These are phyloP conservation scores for Hippocampus guttulatus DNA, from an alignment of 2,113 vertebrate genomes.

Conservation along the genomic window DNA sequence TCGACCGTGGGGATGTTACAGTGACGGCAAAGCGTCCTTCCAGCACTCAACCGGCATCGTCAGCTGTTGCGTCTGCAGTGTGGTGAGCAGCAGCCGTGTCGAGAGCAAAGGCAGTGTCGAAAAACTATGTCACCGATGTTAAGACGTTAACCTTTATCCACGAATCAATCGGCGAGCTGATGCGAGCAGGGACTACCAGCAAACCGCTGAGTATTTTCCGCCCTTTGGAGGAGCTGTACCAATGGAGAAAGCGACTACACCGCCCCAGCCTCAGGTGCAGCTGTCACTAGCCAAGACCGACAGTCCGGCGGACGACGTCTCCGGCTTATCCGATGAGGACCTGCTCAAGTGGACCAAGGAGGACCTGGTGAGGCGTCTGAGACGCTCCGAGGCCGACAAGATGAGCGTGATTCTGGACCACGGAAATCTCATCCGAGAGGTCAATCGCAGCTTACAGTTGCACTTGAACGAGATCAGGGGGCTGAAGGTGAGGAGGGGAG, in stretches of 20 bases:
- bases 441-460: conserved; percentile 95
- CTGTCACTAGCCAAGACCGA: conserved; percentile 73
- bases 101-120: conserved; percentile 40
- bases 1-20: conserved; percentile 52
- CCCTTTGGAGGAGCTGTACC: conserved; percentile 54
- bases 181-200: conserved; percentile 53
- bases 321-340: conserved; percentile 88
- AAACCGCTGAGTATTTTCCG: conserved; percentile 57
- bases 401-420: conserved; percentile 98
- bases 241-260: conserved; percentile 70
- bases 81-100: conserved; percentile 38
- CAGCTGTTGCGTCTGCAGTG: conserved; percentile 69
- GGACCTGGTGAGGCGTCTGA: conserved; percentile 87
- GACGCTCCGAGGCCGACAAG: conserved; percentile 92
- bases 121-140: conserved; percentile 57
- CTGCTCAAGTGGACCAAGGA: conserved; percentile 94
- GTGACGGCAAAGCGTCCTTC: conserved; percentile 47
- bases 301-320: conserved; percentile 83
- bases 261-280: conserved; percentile 66
- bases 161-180: conserved; percentile 48
- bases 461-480: conserved; percentile 96
- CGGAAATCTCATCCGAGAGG: conserved; percentile 96
- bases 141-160: conserved; percentile 36
- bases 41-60: conserved; percentile 50
- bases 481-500: conserved; percentile 84